Conservation (phyloP, 2,888 invertebrate species). For the Platycheirus albimanus region DNA sequence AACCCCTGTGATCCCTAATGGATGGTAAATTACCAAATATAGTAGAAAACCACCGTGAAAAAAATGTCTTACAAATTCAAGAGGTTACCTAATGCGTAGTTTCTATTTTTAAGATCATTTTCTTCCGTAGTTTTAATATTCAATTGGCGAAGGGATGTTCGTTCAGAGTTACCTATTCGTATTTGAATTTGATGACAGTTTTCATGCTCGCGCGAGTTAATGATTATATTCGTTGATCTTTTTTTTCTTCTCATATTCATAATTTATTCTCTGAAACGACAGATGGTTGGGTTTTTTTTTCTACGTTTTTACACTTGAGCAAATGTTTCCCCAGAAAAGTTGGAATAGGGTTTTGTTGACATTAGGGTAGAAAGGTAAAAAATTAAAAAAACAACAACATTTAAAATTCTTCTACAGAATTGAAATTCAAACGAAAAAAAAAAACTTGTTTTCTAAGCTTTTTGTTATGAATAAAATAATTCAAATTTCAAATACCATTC, state of each 20-base stretch:
- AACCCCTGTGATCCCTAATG: too few relatives aligned
- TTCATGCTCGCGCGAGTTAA: not conserved
- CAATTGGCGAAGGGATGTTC: not conserved
- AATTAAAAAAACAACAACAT: not conserved
- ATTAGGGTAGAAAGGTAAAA: not conserved
- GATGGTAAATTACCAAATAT: too few relatives aligned
- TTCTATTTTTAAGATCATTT: not conserved
- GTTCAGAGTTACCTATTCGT: not conserved
- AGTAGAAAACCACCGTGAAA: too few relatives aligned
- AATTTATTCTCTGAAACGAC: not conserved
- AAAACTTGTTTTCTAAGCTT: slow-evolving; percentile 1
- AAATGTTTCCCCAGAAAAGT: not conserved
- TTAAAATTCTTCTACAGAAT: not conserved
- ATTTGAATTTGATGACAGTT: slow-evolving; percentile 10
- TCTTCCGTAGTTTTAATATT: not conserved
- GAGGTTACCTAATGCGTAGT: not conserved
- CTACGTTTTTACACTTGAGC: slow-evolving; percentile 5
- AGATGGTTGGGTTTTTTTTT: slow-evolving; percentile 3
- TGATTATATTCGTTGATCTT: not conserved
- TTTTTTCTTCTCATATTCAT: not conserved
- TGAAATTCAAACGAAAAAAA: not conserved
- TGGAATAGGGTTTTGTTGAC: not conserved
- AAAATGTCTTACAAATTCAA: too few relatives aligned
- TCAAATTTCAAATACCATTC: too few relatives aligned
- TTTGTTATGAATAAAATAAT: too few relatives aligned